Evolutionary conservation across 2,888 invertebrate genomes (phyloP).

Genomic region (Drosophila helvetica): DNA sequence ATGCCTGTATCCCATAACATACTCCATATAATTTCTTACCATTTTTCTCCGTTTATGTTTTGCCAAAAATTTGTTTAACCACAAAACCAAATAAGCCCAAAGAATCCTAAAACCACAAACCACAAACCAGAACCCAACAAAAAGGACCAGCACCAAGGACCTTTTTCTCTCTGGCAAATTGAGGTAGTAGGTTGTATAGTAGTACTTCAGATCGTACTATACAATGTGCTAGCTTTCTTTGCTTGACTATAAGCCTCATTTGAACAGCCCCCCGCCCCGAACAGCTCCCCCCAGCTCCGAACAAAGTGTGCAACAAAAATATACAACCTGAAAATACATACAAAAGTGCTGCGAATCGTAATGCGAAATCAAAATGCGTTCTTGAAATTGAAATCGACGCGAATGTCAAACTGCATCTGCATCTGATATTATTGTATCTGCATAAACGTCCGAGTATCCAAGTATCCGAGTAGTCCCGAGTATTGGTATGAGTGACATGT

Average conservation of each 20-base stretch:
- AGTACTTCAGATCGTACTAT: conserved; percentile 82
- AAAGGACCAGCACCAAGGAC: conserved; percentile 72
- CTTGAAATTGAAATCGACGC: neutral
- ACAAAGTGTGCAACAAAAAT: neutral
- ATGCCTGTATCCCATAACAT: conserved; percentile 6
- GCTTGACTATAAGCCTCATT: conserved; percentile 83
- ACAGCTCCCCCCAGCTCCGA: conserved; percentile 22
- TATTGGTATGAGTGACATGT: conserved; percentile 74
- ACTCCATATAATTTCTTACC: conserved; percentile 19
- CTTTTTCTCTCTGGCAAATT: conserved; percentile 84
- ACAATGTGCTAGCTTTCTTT: conserved; percentile 85
- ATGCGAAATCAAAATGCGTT: neutral
- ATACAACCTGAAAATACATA: conserved; percentile 7
- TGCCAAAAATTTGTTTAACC: conserved; percentile 28
- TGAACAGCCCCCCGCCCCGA: conserved; percentile 10
- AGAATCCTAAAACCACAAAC: conserved; percentile 27
- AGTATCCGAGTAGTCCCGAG: conserved; percentile 22
- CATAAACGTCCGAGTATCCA: conserved; percentile 32
- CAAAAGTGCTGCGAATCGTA: conserved; percentile 9
- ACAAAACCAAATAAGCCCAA: conserved; percentile 14
- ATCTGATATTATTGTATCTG: conserved; percentile 16
- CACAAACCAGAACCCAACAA: conserved; percentile 42
- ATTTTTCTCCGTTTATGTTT: conserved; percentile 20
- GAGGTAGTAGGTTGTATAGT: conserved; percentile 85
- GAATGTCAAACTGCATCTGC: neutral